Evolutionary conservation across 2,113 vertebrate genomes (phyloP), one percentile per base, ranked within the genome.

Genomic region (Eonycteris spelaea): DNA sequence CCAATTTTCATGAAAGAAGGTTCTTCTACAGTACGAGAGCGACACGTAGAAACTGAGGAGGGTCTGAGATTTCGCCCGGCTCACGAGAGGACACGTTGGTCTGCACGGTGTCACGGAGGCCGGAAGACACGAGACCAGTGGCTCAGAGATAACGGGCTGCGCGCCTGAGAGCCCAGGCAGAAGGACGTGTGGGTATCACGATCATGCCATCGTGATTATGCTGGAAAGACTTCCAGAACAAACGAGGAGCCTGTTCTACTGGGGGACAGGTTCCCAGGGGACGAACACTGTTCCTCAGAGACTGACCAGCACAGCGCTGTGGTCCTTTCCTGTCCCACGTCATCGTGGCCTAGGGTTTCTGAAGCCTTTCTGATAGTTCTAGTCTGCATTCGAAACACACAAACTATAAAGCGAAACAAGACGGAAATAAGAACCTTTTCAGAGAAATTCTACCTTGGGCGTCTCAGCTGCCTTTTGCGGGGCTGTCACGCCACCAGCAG

Each of bases 171-270:
- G 57, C 61, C 70, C 19, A 7, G 7, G 68, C 30, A 83, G 73
- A 61, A 45, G 6, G 61, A 43, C 15, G 24, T 7, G 0, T 0
- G 6, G 14, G 10, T 0, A 0, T 24, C 24, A 0, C 0, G n/a
- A 11, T 5, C 4, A 6, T 1, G 28, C 7, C 22, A 0, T 28
- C 30, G 0, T 1, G 40, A 9, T 2, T 6, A 1, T 1, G n/a
- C 4, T 70, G 40, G 26, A 93, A 91, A 71, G 43, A 40, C 6
- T 2, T 38, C 28, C 4, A 55, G 87, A 71, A 71, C 53, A 45
- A 59, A 51, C 61, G 26, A 5, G 63, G 8, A 35, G 19, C 59
- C n/a, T n/a, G n/a, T n/a, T n/a, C n/a, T n/a, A n/a, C n/a, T n/a
- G n/a, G n/a, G n/a, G n/a, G n/a, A n/a, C n/a, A n/a, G n/a, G n/a